Evolutionary conservation across 2,888 invertebrate genomes (phyloP).

Genomic region (Microplitis manilae): DNA sequence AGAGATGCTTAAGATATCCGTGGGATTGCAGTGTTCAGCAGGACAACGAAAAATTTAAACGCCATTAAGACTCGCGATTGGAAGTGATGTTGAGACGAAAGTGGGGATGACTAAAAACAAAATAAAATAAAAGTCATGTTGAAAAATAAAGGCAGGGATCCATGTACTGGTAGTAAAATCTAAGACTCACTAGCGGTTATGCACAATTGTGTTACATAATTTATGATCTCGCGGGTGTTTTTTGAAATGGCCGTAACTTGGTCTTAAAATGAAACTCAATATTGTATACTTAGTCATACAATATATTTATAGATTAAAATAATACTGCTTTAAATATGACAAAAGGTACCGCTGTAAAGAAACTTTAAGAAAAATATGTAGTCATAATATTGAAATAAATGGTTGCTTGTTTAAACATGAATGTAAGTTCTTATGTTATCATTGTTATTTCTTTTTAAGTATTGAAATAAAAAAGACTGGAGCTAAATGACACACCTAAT

Average conservation of each 20-base stretch:
- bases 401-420: neutral
- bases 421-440: neutral
- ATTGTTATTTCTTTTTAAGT: neutral
- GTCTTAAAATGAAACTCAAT: neutral
- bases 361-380: neutral
- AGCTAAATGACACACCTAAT: too few relatives aligned
- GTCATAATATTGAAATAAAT: neutral
- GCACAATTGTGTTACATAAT: conserved; percentile 50
- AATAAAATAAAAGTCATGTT: conserved; percentile 19
- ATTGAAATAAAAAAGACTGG: neutral
- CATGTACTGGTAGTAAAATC: conserved; percentile 48
- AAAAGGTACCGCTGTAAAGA: conserved; percentile 23
- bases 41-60: conserved; percentile 18
- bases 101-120: neutral
- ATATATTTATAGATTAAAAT: neutral
- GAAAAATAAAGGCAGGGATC: conserved; percentile 36
- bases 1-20: conserved; percentile 23
- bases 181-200: conserved; percentile 41
- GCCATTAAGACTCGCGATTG: conserved; percentile 3
- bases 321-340: conserved; percentile 20
- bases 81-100: neutral
- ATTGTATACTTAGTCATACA: conserved; percentile 9
- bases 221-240: conserved; percentile 42
- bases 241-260: neutral
- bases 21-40: conserved; percentile 26